Evolutionary conservation across 64 coral and sea anemone genomes (phyloP).

Genomic region (Montipora foliosa): DNA sequence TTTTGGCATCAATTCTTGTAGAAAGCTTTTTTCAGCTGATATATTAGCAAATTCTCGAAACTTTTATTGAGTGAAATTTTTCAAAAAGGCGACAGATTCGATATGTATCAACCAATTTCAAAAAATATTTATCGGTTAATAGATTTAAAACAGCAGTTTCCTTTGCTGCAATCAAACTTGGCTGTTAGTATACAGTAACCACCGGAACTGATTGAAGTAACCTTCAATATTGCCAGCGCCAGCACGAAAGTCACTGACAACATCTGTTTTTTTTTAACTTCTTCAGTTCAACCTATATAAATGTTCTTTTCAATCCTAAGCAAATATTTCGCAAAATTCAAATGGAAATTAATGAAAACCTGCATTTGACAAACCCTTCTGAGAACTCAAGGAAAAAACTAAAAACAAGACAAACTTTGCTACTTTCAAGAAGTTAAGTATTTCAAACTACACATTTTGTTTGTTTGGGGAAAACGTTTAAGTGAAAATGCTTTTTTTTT

Average conservation of each 20-base stretch:
- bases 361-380: background rate
- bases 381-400: background rate
- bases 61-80: background rate
- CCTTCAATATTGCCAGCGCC: too few species aligned
- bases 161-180: too few species aligned
- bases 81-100: background rate
- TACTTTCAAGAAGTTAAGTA: too few species aligned
- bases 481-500: too few species aligned
- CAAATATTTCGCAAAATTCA: conserved; percentile 29
- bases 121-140: background rate
- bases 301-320: background rate
- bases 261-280: background rate
- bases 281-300: too few species aligned
- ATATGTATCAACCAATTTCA: background rate
- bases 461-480: too few species aligned
- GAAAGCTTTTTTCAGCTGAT: too few species aligned
- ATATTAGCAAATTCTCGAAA: conserved; percentile 2
- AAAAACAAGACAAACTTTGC: background rate
- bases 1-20: background rate
- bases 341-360: conserved; percentile 35
- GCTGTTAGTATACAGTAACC: too few species aligned
- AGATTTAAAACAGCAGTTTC: too few species aligned
- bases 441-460: too few species aligned
- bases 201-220: too few species aligned
- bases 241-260: background rate